phyloP scores from a whole-genome alignment of 2,888 invertebrate genomes.

The Drosophila leonis region DNA sequence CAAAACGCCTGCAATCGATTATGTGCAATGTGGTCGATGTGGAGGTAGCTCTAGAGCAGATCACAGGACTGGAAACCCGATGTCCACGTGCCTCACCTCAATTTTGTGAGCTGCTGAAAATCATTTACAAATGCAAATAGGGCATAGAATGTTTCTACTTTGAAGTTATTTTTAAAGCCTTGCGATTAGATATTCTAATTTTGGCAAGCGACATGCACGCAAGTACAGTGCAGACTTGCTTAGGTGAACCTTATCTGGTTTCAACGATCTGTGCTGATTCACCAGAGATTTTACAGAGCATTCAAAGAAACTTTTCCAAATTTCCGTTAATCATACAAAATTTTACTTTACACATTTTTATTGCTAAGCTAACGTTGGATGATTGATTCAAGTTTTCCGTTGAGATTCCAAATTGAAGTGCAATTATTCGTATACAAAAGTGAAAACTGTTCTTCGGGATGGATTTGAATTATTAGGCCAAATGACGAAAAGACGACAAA shows the following conservation, averaged over 20 bases:
- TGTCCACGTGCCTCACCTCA: constrained; percentile 59
- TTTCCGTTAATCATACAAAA: background rate
- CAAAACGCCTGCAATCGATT: constrained; percentile 60
- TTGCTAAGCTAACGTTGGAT: background rate
- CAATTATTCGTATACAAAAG: background rate
- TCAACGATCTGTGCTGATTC: background rate
- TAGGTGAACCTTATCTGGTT: background rate
- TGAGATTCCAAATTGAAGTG: background rate
- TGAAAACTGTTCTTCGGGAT: background rate
- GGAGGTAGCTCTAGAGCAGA: constrained; percentile 66
- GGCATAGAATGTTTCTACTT: constrained; percentile 7
- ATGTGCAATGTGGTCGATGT: constrained; percentile 68
- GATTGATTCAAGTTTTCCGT: background rate
- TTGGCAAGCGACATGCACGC: constrained; percentile 5
- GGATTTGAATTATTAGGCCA: background rate
- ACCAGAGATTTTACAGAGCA: constrained; percentile 2
- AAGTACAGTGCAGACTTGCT: constrained; percentile 2
- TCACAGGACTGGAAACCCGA: constrained; percentile 66
- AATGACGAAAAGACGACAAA: background rate
- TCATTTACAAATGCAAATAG: constrained; percentile 62
- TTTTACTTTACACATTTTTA: background rate
- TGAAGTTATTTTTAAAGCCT: constrained; percentile 8
- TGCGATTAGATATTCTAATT: constrained; percentile 11
- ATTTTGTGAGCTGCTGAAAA: constrained; percentile 60
- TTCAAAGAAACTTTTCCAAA: background rate